Conservation (phyloP, 2,797 vertebrate genomes). For the Pampus argenteus region DNA sequence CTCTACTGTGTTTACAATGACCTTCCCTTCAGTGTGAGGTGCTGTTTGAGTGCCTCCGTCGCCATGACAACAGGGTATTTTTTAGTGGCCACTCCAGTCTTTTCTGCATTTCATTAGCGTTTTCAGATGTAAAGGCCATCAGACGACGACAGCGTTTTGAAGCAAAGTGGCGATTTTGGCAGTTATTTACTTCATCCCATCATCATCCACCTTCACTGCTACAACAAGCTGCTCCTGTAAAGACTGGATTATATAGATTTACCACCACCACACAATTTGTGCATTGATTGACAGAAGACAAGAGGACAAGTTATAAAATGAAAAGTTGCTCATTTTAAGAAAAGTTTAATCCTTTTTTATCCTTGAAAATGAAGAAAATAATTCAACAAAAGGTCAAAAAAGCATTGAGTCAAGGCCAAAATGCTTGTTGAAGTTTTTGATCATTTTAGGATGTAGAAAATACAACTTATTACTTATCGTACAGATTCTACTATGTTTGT, state of each 20-base stretch:
- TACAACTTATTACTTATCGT: background rate
- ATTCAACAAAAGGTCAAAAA: background rate
- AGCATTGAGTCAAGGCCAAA: background rate
- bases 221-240: background rate
- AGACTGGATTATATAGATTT: background rate
- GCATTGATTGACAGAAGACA: background rate
- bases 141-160: conserved; percentile 20
- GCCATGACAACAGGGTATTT: conserved; percentile 67
- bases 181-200: background rate
- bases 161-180: conserved; percentile 32
- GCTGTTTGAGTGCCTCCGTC: conserved; percentile 59
- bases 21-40: conserved; percentile 60
- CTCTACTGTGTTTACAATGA: conserved; percentile 62
- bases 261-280: background rate
- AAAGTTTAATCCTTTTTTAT: background rate
- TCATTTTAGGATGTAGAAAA: background rate
- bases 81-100: conserved; percentile 61
- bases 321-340: background rate
- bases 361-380: background rate
- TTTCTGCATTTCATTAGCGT: conserved; percentile 60
- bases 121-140: conserved; percentile 45
- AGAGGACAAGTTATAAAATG: background rate
- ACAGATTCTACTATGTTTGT: background rate
- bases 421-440: background rate
- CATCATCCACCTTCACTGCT: background rate